These are phyloP conservation scores for Magallana gigas DNA, from an alignment of 1,140 invertebrate species.

Conservation along the genomic window DNA sequence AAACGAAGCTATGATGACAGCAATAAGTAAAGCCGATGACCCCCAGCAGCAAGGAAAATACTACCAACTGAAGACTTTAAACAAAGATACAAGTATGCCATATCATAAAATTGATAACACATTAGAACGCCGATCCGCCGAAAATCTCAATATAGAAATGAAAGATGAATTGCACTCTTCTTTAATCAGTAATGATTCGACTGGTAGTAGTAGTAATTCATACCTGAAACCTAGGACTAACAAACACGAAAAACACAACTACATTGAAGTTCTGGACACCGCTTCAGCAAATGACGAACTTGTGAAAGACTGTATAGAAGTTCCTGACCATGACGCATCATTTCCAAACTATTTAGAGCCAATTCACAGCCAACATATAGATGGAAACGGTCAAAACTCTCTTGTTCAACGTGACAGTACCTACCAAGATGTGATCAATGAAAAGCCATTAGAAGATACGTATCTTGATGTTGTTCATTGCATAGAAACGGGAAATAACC, in stretches of 20 bases:
- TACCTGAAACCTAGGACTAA: background rate
- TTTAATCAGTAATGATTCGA: background rate
- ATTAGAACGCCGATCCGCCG: background rate
- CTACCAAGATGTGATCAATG: too few species aligned
- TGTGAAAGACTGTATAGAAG: too few species aligned
- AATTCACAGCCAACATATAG: too few species aligned
- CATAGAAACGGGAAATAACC: too few species aligned
- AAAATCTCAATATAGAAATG: too few species aligned
- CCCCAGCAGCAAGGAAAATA: background rate
- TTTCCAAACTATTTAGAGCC: too few species aligned
- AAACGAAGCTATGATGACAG: background rate
- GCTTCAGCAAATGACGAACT: background rate
- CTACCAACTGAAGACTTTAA: background rate
- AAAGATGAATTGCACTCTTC: too few species aligned
- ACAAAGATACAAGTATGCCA: background rate
- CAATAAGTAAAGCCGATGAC: background rate
- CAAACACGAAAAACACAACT: background rate
- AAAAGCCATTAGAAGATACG: too few species aligned
- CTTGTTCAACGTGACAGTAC: too few species aligned
- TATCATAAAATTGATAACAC: background rate
- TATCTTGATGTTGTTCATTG: too few species aligned
- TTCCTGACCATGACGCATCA: too few species aligned
- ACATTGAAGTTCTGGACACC: background rate
- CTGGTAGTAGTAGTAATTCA: background rate
- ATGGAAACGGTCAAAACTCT: too few species aligned